Evolutionary conservation across 1,140 invertebrate genomes (phyloP).

Genomic region (Bactericera cockerelli): DNA sequence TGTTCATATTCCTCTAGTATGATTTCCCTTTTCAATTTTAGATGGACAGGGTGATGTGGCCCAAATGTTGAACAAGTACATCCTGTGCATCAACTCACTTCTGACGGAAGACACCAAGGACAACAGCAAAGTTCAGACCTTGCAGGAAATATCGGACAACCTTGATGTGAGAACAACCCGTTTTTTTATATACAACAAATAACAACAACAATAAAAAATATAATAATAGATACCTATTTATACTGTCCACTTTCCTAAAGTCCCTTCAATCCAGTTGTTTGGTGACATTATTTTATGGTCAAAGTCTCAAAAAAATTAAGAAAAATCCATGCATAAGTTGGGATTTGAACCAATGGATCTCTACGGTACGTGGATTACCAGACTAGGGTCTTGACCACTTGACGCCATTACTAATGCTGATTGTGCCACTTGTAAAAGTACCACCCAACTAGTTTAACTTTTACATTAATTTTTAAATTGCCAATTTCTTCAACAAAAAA

Average conservation of each 20-base stretch:
- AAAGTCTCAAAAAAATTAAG: not conserved
- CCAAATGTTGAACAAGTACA: slow-evolving; percentile 55
- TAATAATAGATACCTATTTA: not conserved
- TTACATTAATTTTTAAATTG: too few relatives aligned
- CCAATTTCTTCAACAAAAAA: too few relatives aligned
- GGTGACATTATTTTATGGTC: not conserved
- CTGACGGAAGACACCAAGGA: slow-evolving; percentile 62
- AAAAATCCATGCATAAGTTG: too few relatives aligned
- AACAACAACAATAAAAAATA: not conserved
- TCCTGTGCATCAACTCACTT: slow-evolving; percentile 59
- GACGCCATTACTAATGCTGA: not conserved
- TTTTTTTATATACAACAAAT: slow-evolving; percentile 7
- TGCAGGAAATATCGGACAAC: slow-evolving; percentile 86
- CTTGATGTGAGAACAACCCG: slow-evolving; percentile 78
- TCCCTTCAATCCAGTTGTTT: not conserved
- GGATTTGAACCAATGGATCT: too few relatives aligned
- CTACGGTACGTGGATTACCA: too few relatives aligned
- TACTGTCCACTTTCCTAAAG: too few relatives aligned
- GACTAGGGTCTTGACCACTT: too few relatives aligned
- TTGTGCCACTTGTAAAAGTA: too few relatives aligned
- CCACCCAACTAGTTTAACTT: too few relatives aligned
- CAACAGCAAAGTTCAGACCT: slow-evolving; percentile 83
- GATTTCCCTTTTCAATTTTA: too few relatives aligned
- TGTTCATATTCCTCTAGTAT: too few relatives aligned
- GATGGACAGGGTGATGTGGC: not conserved